These are phyloP conservation scores for Pseudoatta argentina DNA, from an alignment of 1,140 invertebrate species.

Conservation along the genomic window DNA sequence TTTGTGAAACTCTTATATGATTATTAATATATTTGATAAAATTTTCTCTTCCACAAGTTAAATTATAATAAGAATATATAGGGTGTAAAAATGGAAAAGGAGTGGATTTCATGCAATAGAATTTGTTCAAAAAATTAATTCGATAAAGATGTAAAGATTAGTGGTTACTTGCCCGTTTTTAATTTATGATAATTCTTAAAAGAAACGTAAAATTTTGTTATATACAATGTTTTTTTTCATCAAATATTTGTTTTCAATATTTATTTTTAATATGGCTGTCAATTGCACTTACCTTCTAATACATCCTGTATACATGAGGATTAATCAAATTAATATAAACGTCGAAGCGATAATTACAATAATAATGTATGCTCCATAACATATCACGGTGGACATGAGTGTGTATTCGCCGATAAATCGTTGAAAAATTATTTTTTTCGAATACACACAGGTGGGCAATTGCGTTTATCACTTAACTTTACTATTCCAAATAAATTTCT, in stretches of 20 bases:
- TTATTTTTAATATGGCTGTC: not conserved
- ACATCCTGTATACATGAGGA: not conserved
- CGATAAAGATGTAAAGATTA: not conserved
- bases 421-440: conserved; percentile 10
- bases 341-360: not conserved
- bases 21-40: conserved; percentile 2
- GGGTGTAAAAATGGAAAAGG: not conserved
- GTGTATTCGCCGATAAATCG: conserved; percentile 1
- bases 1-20: conserved; percentile 4
- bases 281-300: conserved; percentile 28
- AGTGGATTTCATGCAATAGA: not conserved
- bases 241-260: not conserved
- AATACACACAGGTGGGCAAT: not conserved
- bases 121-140: conserved; percentile 9
- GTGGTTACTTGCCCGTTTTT: not conserved
- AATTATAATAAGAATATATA: not conserved
- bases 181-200: not conserved
- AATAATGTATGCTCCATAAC: not conserved
- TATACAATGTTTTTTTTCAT: conserved; percentile 6
- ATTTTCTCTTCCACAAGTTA: not conserved
- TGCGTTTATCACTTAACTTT: not conserved
- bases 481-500: not conserved
- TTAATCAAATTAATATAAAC: conserved; percentile 13
- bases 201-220: too few species aligned
- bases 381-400: not conserved